Evolutionary conservation across 2,888 invertebrate species (phyloP).

Genomic region (Thymelicus sylvestris): DNA sequence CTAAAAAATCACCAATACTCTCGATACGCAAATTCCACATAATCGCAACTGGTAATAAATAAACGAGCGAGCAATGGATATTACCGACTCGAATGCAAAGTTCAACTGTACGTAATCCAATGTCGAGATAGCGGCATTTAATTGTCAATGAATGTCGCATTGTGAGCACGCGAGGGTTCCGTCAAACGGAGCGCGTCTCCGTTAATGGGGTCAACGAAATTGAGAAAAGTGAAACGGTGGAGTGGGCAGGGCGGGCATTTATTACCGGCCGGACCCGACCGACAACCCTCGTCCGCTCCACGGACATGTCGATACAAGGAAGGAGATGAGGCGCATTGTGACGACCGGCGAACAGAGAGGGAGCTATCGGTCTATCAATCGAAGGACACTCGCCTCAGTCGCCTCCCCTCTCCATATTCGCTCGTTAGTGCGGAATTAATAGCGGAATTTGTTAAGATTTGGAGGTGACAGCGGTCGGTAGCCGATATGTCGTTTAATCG

Average conservation of each 20-base stretch:
- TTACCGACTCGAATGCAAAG: slow-evolving; percentile 52
- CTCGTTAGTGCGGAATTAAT: slow-evolving; percentile 61
- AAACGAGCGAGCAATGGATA: slow-evolving; percentile 47
- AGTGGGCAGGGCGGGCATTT: slow-evolving; percentile 65
- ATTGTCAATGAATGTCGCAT: slow-evolving; percentile 73
- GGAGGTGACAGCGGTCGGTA: slow-evolving; percentile 52
- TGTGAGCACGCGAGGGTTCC: slow-evolving; percentile 60
- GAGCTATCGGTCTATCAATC: slow-evolving; percentile 47
- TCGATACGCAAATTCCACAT: not conserved
- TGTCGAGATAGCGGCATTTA: slow-evolving; percentile 61
- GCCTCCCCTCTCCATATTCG: slow-evolving; percentile 37
- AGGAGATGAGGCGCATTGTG: slow-evolving; percentile 49
- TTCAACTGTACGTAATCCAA: slow-evolving; percentile 56
- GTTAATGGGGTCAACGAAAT: slow-evolving; percentile 78
- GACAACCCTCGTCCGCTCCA: slow-evolving; percentile 52
- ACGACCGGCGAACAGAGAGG: slow-evolving; percentile 50
- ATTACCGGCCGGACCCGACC: slow-evolving; percentile 51
- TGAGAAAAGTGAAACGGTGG: slow-evolving; percentile 77
- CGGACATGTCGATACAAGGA: slow-evolving; percentile 52
- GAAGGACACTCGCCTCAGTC: slow-evolving; percentile 38
- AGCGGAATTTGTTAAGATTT: slow-evolving; percentile 59
- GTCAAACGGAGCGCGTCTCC: slow-evolving; percentile 67
- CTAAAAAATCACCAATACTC: not conserved
- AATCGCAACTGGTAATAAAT: not conserved
- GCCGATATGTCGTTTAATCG: slow-evolving; percentile 47